Evolutionary conservation across 2,888 invertebrate species (phyloP).

Genomic region (Nyleta sp.): DNA sequence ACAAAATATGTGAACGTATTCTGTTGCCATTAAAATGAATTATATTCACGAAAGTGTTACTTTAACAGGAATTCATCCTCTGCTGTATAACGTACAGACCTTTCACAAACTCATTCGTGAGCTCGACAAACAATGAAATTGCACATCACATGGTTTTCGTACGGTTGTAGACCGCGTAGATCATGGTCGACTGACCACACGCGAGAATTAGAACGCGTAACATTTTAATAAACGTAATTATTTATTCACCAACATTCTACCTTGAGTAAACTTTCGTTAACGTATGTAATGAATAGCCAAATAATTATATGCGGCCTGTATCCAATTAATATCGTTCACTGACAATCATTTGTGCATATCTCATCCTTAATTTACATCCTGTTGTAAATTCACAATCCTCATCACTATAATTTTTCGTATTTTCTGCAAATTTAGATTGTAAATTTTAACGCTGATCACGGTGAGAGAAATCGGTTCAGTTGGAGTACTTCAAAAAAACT

Average conservation of each 20-base stretch:
- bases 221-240: slow-evolving; percentile 82
- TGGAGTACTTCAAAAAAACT: too few species aligned
- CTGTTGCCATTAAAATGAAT: slow-evolving; percentile 2
- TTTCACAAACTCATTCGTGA: slow-evolving; percentile 36
- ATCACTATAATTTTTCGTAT: background rate
- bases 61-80: slow-evolving; percentile 13
- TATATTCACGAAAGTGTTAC: slow-evolving; percentile 16
- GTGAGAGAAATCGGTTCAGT: too few species aligned
- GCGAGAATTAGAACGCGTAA: slow-evolving; percentile 81
- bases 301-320: slow-evolving; percentile 27
- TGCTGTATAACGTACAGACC: slow-evolving; percentile 15
- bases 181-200: slow-evolving; percentile 72
- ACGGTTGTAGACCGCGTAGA: slow-evolving; percentile 34
- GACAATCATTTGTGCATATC: background rate
- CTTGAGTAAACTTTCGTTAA: slow-evolving; percentile 40
- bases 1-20: slow-evolving; percentile 2
- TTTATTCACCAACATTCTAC: slow-evolving; percentile 69
- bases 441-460: too few species aligned
- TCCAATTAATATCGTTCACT: slow-evolving; percentile 26
- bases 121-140: slow-evolving; percentile 47
- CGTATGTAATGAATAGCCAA: slow-evolving; percentile 21
- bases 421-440: too few species aligned
- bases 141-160: slow-evolving; percentile 35
- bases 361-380: background rate
- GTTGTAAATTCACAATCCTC: too few species aligned